These are phyloP conservation scores for Acleris literana DNA, from an alignment of 2,888 invertebrate species.

Conservation along the genomic window DNA sequence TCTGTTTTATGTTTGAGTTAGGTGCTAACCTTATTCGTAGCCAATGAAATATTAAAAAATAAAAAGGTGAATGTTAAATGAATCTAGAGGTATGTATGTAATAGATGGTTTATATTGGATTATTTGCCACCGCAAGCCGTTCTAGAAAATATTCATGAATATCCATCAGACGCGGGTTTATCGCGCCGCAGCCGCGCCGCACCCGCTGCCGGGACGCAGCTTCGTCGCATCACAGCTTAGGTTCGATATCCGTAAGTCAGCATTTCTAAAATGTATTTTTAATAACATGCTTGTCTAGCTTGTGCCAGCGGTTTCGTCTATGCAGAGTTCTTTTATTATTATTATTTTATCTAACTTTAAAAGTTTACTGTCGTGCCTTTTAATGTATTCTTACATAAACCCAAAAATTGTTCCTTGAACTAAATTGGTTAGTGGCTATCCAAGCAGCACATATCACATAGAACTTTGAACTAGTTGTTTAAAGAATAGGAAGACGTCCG, in stretches of 20 bases:
- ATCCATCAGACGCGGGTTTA: slow-evolving; percentile 24
- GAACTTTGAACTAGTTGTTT: slow-evolving; percentile 27
- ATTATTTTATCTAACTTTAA: too few relatives aligned
- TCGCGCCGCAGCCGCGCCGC: slow-evolving; percentile 12
- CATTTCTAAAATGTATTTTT: not conserved
- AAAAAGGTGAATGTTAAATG: too few relatives aligned
- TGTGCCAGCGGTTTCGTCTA: too few relatives aligned
- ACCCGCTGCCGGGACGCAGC: slow-evolving; percentile 10
- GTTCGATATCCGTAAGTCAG: slow-evolving; percentile 1
- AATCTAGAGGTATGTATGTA: not conserved
- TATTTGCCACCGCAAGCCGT: slow-evolving; percentile 22
- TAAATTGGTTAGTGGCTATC: slow-evolving; percentile 20
- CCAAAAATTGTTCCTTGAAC: slow-evolving; percentile 15
- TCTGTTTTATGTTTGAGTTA: too few relatives aligned
- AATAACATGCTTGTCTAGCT: not conserved
- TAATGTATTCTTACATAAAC: slow-evolving; percentile 6
- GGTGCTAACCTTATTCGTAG: too few relatives aligned
- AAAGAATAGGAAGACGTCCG: slow-evolving; percentile 22
- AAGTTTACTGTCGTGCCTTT: too few relatives aligned
- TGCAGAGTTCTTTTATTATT: too few relatives aligned
- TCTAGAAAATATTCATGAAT: slow-evolving; percentile 24
- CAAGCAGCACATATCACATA: slow-evolving; percentile 9
- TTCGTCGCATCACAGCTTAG: slow-evolving; percentile 10
- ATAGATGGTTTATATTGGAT: slow-evolving; percentile 16
- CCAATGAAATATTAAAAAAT: too few relatives aligned